phyloP scores from a whole-genome alignment of 2,797 vertebrate species.

The Anas georgica region DNA sequence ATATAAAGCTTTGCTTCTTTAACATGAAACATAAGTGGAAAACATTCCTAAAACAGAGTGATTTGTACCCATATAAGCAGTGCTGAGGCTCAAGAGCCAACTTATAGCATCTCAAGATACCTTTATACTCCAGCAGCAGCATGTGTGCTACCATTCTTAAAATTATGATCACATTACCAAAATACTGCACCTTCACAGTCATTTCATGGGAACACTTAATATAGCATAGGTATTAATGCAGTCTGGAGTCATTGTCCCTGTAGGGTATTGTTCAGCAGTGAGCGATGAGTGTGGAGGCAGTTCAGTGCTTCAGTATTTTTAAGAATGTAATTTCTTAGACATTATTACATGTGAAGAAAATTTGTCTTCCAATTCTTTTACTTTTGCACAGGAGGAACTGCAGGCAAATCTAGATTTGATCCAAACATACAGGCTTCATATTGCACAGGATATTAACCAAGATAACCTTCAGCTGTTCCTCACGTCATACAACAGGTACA shows the following conservation, averaged over 20 bases:
- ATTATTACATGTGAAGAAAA: not conserved
- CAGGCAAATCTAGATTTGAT: slow-evolving; percentile 91
- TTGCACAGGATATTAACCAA: slow-evolving; percentile 93
- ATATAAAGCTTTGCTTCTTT: not conserved
- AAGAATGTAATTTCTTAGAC: not conserved
- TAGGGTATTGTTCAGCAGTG: not conserved
- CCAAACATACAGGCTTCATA: slow-evolving; percentile 92
- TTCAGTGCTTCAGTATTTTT: not conserved
- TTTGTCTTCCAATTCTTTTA: not conserved
- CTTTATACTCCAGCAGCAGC: not conserved
- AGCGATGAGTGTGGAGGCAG: rapidly evolving
- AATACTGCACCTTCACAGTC: not conserved
- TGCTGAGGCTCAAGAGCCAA: not conserved
- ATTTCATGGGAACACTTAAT: not conserved
- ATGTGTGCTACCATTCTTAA: not conserved
- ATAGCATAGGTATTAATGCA: not conserved
- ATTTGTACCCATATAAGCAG: not conserved
- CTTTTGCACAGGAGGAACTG: slow-evolving; percentile 86
- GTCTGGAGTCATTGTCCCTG: not conserved
- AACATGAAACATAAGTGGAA: not conserved
- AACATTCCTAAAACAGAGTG: not conserved
- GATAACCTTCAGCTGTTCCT: slow-evolving; percentile 92
- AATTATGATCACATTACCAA: not conserved
- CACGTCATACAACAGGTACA: slow-evolving; percentile 89
- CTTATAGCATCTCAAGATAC: not conserved